These are phyloP conservation scores for Chrysolophus pictus DNA, from an alignment of 2,797 vertebrate genomes.

Conservation along the genomic window DNA sequence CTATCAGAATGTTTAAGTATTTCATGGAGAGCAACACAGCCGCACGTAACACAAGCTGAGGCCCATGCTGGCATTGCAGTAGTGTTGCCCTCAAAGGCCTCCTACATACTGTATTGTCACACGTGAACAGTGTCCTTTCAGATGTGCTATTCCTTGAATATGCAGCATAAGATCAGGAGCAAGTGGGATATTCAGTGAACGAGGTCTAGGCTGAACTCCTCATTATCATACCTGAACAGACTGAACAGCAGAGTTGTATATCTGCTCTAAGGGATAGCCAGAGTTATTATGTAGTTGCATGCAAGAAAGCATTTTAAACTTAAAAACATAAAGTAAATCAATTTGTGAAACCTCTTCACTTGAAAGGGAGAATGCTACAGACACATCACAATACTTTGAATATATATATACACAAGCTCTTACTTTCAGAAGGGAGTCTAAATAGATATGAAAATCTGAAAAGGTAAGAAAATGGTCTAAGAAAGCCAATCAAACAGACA, in stretches of 20 bases:
- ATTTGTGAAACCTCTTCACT: neutral
- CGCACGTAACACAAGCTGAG: neutral
- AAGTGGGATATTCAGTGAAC: neutral
- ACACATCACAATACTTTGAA: neutral
- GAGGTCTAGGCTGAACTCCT: neutral
- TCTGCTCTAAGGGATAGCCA: neutral
- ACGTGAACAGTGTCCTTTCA: neutral
- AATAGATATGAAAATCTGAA: neutral
- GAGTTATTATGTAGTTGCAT: neutral
- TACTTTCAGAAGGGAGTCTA: neutral
- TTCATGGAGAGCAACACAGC: neutral
- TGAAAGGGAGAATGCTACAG: neutral
- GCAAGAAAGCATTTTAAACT: neutral
- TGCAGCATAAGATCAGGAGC: neutral
- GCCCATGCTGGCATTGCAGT: neutral
- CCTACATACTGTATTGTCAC: neutral
- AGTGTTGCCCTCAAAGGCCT: neutral
- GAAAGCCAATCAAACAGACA: neutral
- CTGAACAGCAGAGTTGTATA: neutral
- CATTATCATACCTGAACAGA: neutral
- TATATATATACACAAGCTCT: fast-evolving
- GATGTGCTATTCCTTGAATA: neutral
- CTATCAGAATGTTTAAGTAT: neutral
- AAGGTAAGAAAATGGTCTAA: neutral
- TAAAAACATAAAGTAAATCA: neutral